phyloP scores from a whole-genome alignment of 2,888 invertebrate species.

The Brachyopa scutellaris region DNA sequence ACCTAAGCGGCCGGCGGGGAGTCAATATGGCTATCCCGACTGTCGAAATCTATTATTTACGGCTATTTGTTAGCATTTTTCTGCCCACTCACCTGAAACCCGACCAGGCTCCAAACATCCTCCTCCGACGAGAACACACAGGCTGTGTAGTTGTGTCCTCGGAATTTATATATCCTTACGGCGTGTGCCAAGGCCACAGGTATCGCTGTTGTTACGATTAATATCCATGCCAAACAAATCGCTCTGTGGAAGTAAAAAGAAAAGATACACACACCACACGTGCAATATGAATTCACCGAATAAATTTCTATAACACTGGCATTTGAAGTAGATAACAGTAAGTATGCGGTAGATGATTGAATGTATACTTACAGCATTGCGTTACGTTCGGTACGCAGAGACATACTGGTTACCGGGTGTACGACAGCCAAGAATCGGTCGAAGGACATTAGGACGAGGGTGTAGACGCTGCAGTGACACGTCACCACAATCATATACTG shows the following conservation, averaged over 20 bases:
- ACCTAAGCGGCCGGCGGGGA: slow-evolving; percentile 8
- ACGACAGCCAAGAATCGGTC: slow-evolving; percentile 97
- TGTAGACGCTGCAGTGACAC: slow-evolving; percentile 96
- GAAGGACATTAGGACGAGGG: slow-evolving; percentile 95
- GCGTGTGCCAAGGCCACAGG: slow-evolving; percentile 91
- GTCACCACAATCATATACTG: slow-evolving; percentile 96
- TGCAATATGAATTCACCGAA: slow-evolving; percentile 23
- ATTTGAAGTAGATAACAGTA: slow-evolving; percentile 50
- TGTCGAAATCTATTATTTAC: slow-evolving; percentile 66
- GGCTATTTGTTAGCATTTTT: slow-evolving; percentile 34
- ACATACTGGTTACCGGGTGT: slow-evolving; percentile 94
- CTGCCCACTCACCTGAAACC: slow-evolving; percentile 79
- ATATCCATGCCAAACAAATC: slow-evolving; percentile 90
- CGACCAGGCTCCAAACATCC: slow-evolving; percentile 83
- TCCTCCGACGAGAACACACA: slow-evolving; percentile 87
- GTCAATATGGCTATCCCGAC: slow-evolving; percentile 29
- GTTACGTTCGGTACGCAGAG: slow-evolving; percentile 91
- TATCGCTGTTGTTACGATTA: slow-evolving; percentile 90
- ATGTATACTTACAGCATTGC: slow-evolving; percentile 84
- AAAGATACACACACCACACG: neutral
- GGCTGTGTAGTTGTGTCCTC: slow-evolving; percentile 85
- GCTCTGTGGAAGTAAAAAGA: slow-evolving; percentile 82
- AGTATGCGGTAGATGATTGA: slow-evolving; percentile 10
- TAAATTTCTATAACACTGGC: slow-evolving; percentile 62
- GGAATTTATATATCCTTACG: slow-evolving; percentile 86